A percentile compares a stretch with the other conserved stretches of the same genome.
phyloP scores from a whole-genome alignment of 2,888 invertebrate species.

The Corbicula japonica region DNA sequence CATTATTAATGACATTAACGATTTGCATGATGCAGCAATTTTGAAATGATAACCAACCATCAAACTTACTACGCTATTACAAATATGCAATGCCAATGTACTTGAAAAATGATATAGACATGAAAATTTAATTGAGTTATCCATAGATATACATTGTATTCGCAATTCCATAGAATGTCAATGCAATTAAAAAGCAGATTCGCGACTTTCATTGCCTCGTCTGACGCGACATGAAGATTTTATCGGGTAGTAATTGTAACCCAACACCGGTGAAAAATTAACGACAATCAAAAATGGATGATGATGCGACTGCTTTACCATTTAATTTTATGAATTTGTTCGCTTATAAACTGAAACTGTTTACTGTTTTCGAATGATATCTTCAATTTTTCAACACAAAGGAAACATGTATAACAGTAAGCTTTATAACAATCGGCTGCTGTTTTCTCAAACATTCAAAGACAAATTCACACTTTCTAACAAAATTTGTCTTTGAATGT shows the following conservation, averaged over 20 bases:
- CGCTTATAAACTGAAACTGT: background rate
- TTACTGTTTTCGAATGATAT: background rate
- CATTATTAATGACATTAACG: no score
- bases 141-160: constrained; percentile 1
- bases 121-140: constrained; percentile 46
- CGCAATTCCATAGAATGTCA: background rate
- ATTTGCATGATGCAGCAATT: no score
- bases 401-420: background rate
- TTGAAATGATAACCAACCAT: no score
- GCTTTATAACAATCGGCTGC: no score
- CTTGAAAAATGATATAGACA: constrained; percentile 10
- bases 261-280: constrained; percentile 42
- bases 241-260: constrained; percentile 55
- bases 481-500: no score
- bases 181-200: background rate
- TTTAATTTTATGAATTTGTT: background rate
- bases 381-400: background rate
- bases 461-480: no score
- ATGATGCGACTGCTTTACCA: no score
- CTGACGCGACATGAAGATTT: constrained; percentile 54
- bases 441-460: no score
- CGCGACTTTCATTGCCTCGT: constrained; percentile 11
- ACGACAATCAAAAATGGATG: no score
- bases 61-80: no score
- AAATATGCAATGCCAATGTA: no score